Evolutionary conservation across 2,888 invertebrate species (phyloP), one percentile per base, ranked within the genome.

Genomic region (Coecobrya sp.): DNA sequence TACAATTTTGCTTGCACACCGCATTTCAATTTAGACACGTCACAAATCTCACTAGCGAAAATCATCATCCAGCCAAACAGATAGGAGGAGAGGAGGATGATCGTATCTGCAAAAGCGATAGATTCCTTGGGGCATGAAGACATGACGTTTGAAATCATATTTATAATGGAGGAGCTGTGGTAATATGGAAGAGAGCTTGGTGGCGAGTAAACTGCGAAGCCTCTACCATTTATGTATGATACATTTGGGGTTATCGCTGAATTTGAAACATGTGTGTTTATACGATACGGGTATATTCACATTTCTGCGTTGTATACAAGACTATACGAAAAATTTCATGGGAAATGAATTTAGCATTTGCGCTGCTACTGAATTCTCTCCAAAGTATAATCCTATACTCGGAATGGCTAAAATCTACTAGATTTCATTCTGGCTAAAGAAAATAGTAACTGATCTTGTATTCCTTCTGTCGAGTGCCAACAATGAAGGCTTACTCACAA

Each of bases 21-120:
- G 30, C 81, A 81, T 81, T 81, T 81, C 81, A 59, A 81, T 55
- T 79, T 76, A 27, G 68, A 68, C 68, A 68, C 27, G 16, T 68
- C 68, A 76, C 45, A 76, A 76, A 49, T 73, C 25, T 76, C 22
- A 25, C 42, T 36, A 73, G 22, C 49, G 45, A 55, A 55, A 52
- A 52, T 79, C 55, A 22, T 22, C 22, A 27, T 11, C 5, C n/a
- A 59, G 8, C 59, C 55, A 36, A 59, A 62, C 30, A 62, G 70
- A 42, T 36, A 27, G 70, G 42, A 73, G 7, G 79, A 36, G 42
- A 73, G 7, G 79, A 36, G 45, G 25, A 79, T 79, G 36, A 25
- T 76, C 45, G 30, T 22, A 76, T 49, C 19, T 22, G 36, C 25
- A 22, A 3, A 76, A 45, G 25, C 4, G 25, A 13, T 13, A 76